Conservation (phyloP, 2,888 invertebrate species). For the Platynereis dumerilii region DNA sequence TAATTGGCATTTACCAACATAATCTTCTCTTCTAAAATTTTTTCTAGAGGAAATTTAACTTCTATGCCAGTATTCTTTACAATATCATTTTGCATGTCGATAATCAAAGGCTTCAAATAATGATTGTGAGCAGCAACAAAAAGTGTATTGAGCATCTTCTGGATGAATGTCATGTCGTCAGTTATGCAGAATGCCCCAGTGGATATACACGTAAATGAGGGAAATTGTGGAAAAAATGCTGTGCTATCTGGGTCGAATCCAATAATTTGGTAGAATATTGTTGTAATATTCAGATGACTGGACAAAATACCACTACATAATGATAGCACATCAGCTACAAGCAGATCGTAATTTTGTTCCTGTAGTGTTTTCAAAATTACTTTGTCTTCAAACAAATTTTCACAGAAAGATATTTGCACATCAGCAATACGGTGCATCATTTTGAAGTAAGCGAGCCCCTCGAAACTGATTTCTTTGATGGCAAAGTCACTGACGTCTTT, state of each 20-base stretch:
- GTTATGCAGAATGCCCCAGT: background rate
- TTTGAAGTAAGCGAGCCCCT: no score
- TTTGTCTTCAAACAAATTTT: background rate
- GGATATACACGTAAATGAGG: background rate
- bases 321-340: background rate
- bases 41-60: background rate
- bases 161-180: constrained; percentile 18
- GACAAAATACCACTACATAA: background rate
- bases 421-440: background rate
- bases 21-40: background rate
- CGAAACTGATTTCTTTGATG: no score
- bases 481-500: background rate
- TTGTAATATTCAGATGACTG: background rate
- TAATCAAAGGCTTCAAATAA: no score
- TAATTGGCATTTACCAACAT: constrained; percentile 15
- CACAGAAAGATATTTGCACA: background rate
- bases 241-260: background rate
- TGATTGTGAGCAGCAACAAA: background rate
- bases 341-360: background rate
- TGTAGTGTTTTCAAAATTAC: background rate
- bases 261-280: background rate
- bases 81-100: background rate
- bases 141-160: constrained; percentile 2
- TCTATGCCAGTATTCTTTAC: constrained; percentile 2
- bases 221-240: background rate